Base-by-base conservation (phyloP, 1,140 invertebrate genomes). In the Littorina saxatilis region DNA sequence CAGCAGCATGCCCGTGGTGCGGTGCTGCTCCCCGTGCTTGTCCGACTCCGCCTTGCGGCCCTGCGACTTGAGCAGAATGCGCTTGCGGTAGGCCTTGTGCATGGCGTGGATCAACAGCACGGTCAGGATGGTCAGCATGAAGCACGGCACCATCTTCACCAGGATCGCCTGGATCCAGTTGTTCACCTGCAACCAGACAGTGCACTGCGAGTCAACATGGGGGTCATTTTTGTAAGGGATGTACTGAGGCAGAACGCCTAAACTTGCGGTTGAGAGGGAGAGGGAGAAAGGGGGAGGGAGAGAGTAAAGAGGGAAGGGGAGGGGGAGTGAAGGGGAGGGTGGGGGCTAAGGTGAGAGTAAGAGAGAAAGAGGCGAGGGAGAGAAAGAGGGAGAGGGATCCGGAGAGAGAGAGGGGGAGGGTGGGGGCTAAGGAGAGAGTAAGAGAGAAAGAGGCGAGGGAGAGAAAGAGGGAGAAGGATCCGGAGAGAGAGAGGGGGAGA, bases 1-100 rank as follows among this genome's bases (percentile, higher is more conserved):
- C 5, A 99, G 93, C 13, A 99, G 93, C 95, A 99, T 98, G 82
- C 95, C 95, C 0, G 97, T 98, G 0, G 98, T 99, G 82, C 97
- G 94, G 90, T 98, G 96, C 1, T 96, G 95, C 82, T 92, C 90
- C n/a, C 87, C 81, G 63, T 90, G 88, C 55, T 88, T 88, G 66
- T 92, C 90, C 2, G 87, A 87, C 70, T 92, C 91, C 40, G 90
- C 88, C 77, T 87, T 88, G 17, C 86, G 81, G 9, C 92, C 90
- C 72, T 90, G 87, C 7, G 87, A 89, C 79, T 90, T 91, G 27
- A 92, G 84, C 39, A 82, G 84, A 52, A 91, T 81, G 23, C 91
- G 90, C 61, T 91, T 90, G 39, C 91, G 84, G 81, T 92, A 90
- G 9, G 93, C 91, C 35, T 92, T 90, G 63, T 92, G 90, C 86